Conservation (phyloP, 2,888 invertebrate species). For the Barypeithes pellucidus region DNA sequence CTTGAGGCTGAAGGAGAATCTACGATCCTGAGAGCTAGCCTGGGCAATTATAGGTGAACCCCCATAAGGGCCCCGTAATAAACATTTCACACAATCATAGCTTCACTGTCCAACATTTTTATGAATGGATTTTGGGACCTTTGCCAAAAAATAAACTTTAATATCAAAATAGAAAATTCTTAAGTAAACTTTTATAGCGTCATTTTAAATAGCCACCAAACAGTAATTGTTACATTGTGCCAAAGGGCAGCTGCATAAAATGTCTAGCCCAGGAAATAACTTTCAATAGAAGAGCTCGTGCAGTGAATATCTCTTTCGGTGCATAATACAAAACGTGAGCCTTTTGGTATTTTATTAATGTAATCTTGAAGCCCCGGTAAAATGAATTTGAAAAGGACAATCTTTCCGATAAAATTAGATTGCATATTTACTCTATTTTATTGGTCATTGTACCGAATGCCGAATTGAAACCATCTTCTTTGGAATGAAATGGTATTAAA, state of each 20-base stretch:
- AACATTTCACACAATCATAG: too few species aligned
- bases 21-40: too few species aligned
- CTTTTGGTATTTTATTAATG: constrained; percentile 10
- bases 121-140: background rate
- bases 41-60: too few species aligned
- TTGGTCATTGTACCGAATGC: background rate
- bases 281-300: constrained; percentile 8
- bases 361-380: constrained; percentile 1
- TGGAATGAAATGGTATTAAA: background rate
- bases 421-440: background rate
- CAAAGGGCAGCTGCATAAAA: constrained; percentile 3
- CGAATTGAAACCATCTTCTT: background rate
- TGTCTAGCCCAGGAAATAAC: constrained; percentile 7
- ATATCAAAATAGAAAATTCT: background rate
- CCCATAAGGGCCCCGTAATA: too few species aligned
- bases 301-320: constrained; percentile 1
- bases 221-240: constrained; percentile 4
- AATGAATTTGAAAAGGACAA: constrained; percentile 15
- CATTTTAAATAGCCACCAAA: background rate
- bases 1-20: too few species aligned
- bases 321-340: constrained; percentile 8
- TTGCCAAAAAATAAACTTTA: too few species aligned
- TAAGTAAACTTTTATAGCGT: background rate
- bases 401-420: constrained; percentile 2
- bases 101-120: too few species aligned